Evolutionary conservation across 2,113 vertebrate species (phyloP).

Genomic region (Dicaeum eximium): DNA sequence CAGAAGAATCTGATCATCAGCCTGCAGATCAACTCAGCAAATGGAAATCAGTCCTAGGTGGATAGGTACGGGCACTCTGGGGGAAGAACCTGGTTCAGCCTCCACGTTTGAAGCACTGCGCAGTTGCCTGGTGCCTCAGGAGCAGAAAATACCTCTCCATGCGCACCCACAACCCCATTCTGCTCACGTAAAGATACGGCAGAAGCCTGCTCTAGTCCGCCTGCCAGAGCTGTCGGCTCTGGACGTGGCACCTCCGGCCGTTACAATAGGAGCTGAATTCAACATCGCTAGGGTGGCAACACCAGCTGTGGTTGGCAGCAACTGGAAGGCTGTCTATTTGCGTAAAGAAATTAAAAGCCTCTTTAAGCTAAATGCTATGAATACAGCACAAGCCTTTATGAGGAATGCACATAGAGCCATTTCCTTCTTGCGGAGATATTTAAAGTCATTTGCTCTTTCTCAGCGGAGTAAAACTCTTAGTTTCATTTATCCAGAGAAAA

Average conservation of each 20-base stretch:
- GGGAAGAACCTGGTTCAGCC: slow-evolving; percentile 9
- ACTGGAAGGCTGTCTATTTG: not conserved
- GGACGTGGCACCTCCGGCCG: not conserved
- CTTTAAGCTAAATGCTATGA: not conserved
- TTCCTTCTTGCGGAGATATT: not conserved
- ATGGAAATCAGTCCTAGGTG: not conserved
- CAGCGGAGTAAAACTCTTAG: not conserved
- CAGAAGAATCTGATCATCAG: not conserved
- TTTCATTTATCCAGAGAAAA: not conserved
- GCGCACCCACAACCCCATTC: slow-evolving; percentile 21
- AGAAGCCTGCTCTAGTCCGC: not conserved
- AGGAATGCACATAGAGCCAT: not conserved
- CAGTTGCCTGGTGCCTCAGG: slow-evolving; percentile 20
- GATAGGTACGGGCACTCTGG: not conserved
- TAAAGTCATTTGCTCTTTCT: not conserved
- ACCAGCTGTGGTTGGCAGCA: not conserved
- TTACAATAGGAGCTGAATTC: not conserved
- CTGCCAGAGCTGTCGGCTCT: not conserved
- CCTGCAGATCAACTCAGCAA: not conserved
- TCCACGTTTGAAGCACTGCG: not conserved
- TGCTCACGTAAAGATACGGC: slow-evolving; percentile 22
- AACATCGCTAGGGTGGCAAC: not conserved
- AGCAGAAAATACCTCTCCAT: not conserved
- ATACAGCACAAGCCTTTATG: not conserved
- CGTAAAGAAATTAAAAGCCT: not conserved